Evolutionary conservation across 2,888 invertebrate genomes (phyloP), one percentile per base, ranked within the genome.

Genomic region (Thymelicus sylvestris): DNA sequence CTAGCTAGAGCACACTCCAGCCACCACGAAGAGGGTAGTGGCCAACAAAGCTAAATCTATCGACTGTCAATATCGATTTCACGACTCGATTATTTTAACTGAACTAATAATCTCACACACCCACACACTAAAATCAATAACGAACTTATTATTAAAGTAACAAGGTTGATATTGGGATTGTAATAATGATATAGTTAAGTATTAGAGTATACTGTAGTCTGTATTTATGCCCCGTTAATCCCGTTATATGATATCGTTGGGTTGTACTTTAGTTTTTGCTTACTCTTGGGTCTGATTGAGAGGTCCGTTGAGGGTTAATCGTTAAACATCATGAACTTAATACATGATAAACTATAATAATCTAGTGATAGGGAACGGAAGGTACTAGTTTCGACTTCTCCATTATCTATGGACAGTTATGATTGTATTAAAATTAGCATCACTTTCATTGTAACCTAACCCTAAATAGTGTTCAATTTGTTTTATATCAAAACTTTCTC

Each of bases 201-300:
- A 15, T 19, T 52, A 50, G n/a, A n/a, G 50, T 52, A 0, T 10
- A 52, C 7, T 19, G n/a, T 38, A 13, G 12, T 50, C 50, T 50
- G 38, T 50, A 50, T 15, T 64, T 64, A 64, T 50, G 50, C 38
- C 38, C 63, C 63, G 63, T 24, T 64, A 64, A 19, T 50, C 38
- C 63, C 63, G 63, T 24, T 64, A 64, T 19, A 44, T 50, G 39
- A 12, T 15, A 15, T 52, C 50, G 19, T 52, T 12, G 31, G 0
- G 0, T 44, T 44, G 12, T 44, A 12, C 12, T 12, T 44, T 31
- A 6, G 57, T 24, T 57, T 57, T 57, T 57, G 31, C 31, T 31
- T 12, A 57, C 57, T 57, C 31, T 12, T 12, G 31, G 4, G 7
- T 2, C n/a, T 60, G 15, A n/a, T 50, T 48, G 50, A 15, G 50